Conservation (phyloP, 2,888 invertebrate genomes). For the Harpalus rufipes region DNA sequence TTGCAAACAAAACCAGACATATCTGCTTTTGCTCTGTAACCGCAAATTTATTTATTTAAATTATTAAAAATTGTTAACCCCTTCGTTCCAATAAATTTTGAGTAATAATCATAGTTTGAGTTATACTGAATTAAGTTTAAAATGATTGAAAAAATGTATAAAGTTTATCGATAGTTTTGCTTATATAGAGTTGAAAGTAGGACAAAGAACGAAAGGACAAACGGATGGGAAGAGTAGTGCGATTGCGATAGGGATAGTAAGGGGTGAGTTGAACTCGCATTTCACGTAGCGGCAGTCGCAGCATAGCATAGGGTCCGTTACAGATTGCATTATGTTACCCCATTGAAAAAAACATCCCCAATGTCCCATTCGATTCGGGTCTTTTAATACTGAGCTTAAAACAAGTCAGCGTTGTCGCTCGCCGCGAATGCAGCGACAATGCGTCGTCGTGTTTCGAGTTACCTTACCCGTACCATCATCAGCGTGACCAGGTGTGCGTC, state of each 20-base stretch:
- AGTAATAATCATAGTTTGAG: neutral
- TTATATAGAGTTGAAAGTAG: neutral
- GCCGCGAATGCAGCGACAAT: neutral
- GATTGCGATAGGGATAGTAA: conserved; percentile 6
- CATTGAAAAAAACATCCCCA: conserved; percentile 64
- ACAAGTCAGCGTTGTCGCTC: conserved; percentile 45
- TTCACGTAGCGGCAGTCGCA: neutral
- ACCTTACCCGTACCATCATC: no score
- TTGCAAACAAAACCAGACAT: no score
- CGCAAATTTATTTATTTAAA: no score
- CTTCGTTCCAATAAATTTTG: no score
- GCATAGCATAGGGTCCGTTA: conserved; percentile 52
- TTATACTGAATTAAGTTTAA: conserved; percentile 3
- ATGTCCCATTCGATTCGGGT: conserved; percentile 63
- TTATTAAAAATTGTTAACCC: no score
- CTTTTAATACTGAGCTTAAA: conserved; percentile 57
- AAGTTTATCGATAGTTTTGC: neutral
- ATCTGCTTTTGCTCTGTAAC: no score
- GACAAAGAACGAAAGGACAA: conserved; percentile 10
- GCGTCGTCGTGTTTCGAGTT: no score
- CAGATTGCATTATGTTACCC: conserved; percentile 65
- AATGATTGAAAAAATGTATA: neutral
- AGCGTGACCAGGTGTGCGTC: no score
- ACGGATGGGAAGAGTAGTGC: conserved; percentile 21
- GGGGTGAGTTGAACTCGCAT: conserved; percentile 26